A percentile compares a stretch with the other conserved stretches of the same genome.
Conservation (phyloP, 1,140 invertebrate genomes). For the Helicorthomorpha holstii region DNA sequence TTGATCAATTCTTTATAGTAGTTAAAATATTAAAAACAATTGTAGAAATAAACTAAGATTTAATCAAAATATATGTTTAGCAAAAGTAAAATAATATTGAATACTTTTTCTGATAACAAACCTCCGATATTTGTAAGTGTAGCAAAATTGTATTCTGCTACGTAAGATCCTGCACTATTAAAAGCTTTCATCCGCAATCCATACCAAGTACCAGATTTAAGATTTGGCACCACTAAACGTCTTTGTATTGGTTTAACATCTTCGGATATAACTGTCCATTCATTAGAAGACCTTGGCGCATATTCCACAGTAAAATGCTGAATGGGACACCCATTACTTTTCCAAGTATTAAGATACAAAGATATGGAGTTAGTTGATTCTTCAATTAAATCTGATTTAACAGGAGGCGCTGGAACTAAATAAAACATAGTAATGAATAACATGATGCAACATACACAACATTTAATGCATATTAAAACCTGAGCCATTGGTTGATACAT, state of each 20-base stretch:
- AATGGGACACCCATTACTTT: slow-evolving; percentile 24
- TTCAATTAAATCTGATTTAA: slow-evolving; percentile 11
- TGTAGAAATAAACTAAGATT: background rate
- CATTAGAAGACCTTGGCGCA: slow-evolving; percentile 17
- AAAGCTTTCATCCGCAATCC: slow-evolving; percentile 67
- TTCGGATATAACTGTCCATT: slow-evolving; percentile 16
- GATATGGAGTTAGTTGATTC: slow-evolving; percentile 24
- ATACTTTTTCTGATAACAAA: too few species aligned
- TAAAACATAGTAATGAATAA: too few species aligned
- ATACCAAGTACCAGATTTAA: slow-evolving; percentile 68
- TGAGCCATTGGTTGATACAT: slow-evolving; percentile 10
- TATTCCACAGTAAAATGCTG: slow-evolving; percentile 24
- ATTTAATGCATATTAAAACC: too few species aligned
- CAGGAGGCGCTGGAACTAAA: slow-evolving; percentile 18
- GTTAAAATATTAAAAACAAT: too few species aligned
- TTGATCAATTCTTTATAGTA: too few species aligned
- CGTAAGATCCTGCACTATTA: slow-evolving; percentile 78
- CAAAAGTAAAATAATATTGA: too few species aligned
- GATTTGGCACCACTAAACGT: slow-evolving; percentile 27
- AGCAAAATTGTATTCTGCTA: slow-evolving; percentile 59
- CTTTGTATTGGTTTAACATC: slow-evolving; percentile 13
- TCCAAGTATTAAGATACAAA: slow-evolving; percentile 25
- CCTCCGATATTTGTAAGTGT: slow-evolving; percentile 39
- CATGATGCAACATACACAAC: too few species aligned
- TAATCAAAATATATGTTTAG: too few species aligned